Conservation (phyloP, 2,113 vertebrate species). For the Riparia riparia region DNA sequence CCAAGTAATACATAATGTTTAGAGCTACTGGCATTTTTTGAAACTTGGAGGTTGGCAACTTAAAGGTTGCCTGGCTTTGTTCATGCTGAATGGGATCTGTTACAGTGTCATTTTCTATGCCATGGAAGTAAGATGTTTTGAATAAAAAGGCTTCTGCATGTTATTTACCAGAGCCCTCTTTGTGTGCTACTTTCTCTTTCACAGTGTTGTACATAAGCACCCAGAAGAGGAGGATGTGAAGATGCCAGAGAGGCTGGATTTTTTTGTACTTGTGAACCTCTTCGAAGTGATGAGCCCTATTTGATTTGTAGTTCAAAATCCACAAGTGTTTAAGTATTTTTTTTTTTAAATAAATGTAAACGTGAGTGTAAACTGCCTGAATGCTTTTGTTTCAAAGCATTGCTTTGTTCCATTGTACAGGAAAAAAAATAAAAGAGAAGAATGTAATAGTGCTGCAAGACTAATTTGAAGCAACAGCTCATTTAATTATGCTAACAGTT, state of each 20-base stretch:
- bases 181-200: constrained; percentile 33
- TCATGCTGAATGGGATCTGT: neutral
- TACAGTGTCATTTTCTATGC: neutral
- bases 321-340: constrained; percentile 2
- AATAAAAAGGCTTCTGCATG: neutral
- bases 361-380: neutral
- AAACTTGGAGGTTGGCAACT: neutral
- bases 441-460: neutral
- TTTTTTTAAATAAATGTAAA: constrained; percentile 50
- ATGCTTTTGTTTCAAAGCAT: constrained; percentile 11
- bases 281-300: neutral
- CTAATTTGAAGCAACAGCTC: constrained; percentile 19
- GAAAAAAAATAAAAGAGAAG: constrained; percentile 7
- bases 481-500: neutral
- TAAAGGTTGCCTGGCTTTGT: neutral
- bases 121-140: neutral
- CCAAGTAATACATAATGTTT: neutral
- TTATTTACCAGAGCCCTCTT: neutral
- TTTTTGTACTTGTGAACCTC: constrained; percentile 58
- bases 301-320: constrained; percentile 51
- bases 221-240: constrained; percentile 98
- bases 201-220: constrained; percentile 99
- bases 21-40: neutral
- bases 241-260: neutral
- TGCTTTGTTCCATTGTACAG: constrained; percentile 20